Conservation (phyloP, 2,888 invertebrate species). For the Osmoderma eremita region DNA sequence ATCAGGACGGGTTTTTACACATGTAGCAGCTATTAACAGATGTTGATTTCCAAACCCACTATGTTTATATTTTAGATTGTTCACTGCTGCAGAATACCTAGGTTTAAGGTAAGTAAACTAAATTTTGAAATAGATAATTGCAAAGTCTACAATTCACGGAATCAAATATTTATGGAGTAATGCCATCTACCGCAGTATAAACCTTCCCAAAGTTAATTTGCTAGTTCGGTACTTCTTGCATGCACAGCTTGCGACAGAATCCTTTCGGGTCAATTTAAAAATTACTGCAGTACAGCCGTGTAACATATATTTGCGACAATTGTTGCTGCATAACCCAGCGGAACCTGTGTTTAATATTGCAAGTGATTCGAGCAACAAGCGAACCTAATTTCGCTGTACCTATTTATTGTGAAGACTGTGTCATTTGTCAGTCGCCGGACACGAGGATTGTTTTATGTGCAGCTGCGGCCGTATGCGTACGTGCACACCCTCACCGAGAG, state of each 20-base stretch:
- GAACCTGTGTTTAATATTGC: conserved; percentile 24
- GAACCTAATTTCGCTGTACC: conserved; percentile 12
- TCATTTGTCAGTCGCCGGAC: conserved; percentile 32
- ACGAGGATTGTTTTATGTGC: conserved; percentile 26
- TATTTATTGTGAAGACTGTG: conserved; percentile 19
- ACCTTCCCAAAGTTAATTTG: too few relatives aligned
- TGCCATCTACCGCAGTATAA: too few relatives aligned
- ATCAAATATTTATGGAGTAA: too few relatives aligned
- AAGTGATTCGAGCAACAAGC: conserved; percentile 29
- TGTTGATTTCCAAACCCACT: too few relatives aligned
- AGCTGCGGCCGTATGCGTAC: neutral
- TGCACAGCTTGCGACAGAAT: neutral
- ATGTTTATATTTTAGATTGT: too few relatives aligned
- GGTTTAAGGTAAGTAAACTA: too few relatives aligned
- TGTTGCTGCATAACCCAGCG: conserved; percentile 7
- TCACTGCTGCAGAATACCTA: too few relatives aligned
- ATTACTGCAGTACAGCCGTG: neutral
- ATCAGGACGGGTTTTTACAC: too few relatives aligned
- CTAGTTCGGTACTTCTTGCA: too few relatives aligned
- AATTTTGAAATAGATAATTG: too few relatives aligned
- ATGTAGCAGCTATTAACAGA: too few relatives aligned
- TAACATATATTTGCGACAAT: conserved; percentile 10
- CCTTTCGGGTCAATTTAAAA: conserved; percentile 5
- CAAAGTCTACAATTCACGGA: too few relatives aligned
- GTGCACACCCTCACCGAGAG: neutral